A percentile compares a stretch with the other conserved stretches of the same genome.
phyloP scores from a whole-genome alignment of 2,797 vertebrate genomes.

The Labeo calbasu region DNA sequence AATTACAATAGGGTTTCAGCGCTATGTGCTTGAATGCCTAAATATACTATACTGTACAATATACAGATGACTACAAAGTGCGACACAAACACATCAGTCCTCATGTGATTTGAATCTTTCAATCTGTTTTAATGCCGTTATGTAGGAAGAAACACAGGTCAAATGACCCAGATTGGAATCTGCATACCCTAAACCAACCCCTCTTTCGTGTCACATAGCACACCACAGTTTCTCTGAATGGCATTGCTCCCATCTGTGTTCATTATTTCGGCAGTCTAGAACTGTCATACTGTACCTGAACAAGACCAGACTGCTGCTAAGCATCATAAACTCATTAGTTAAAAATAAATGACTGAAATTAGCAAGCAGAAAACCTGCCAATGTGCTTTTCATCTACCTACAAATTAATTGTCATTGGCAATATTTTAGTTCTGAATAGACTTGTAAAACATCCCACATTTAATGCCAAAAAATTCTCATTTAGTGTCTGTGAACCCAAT shows the following conservation, averaged over 20 bases:
- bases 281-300: slow-evolving; percentile 15
- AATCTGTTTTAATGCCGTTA: not conserved
- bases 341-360: slow-evolving; percentile 21
- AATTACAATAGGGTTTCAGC: no score
- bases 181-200: not conserved
- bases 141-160: not conserved
- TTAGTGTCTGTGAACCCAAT: slow-evolving; percentile 20
- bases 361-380: slow-evolving; percentile 5
- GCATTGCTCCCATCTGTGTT: slow-evolving; percentile 2
- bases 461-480: slow-evolving; percentile 12
- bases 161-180: not conserved
- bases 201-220: not conserved
- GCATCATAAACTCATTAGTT: not conserved
- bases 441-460: not conserved
- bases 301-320: slow-evolving; percentile 23
- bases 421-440: not conserved
- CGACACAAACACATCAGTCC: not conserved
- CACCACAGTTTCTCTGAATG: not conserved
- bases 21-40: no score
- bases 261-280: slow-evolving; percentile 9
- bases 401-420: slow-evolving; percentile 33
- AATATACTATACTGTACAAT: not conserved
- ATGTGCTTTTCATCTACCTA: slow-evolving; percentile 3
- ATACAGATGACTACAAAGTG: not conserved
- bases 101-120: not conserved